Evolutionary conservation across 2,888 invertebrate species (phyloP), one percentile per base, ranked within the genome.

Genomic region (Ellobium chinense): DNA sequence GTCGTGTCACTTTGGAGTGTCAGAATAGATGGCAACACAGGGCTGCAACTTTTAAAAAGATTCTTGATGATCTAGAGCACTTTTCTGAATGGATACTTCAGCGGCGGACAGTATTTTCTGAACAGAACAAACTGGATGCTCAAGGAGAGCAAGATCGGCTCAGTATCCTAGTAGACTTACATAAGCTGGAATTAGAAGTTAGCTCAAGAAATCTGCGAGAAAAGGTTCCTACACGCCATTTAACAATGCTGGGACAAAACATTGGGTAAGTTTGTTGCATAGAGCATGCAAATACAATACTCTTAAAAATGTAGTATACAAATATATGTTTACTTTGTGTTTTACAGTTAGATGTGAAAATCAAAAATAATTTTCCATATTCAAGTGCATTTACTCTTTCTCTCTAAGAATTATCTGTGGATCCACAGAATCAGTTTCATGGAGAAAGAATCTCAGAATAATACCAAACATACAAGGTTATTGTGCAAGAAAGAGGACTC

Each of bases 41-140:
- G 24, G 37, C 60, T 31, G 18, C 2, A 18, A 36, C 24, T 36
- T 72, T 72, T 27, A 54, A 18, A 21, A 54, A 31, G 1, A 77
- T 77, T 31, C 34, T 58, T 37, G 21, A 4, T 27, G 78, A 78
- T 21, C 36, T 78, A 21, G 5, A 72, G 1, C 36, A 36, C 24
- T 78, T 78, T 54, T 39, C 18, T 5, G 34, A 21, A 9, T 77
- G 77, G 77, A 34, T 37, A 14, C 39, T 77, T 4, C 27, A 27
- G 31, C 62, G 36, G 24, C 21, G 78, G 27, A 1, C 63, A n/a
- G 2, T 72, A 7, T 78, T 78, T 56, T 72, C 78, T 18, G 70
- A 72, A 18, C 78, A 78, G 56, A 78, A 78, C 27, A 72, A 65
- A n/a, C 7, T 36, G 36, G 78, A 78, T 56, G 63, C 78, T 56